Base-by-base conservation (phyloP, 2,113 vertebrate genomes). In the Campylorhamphus procurvoides region DNA sequence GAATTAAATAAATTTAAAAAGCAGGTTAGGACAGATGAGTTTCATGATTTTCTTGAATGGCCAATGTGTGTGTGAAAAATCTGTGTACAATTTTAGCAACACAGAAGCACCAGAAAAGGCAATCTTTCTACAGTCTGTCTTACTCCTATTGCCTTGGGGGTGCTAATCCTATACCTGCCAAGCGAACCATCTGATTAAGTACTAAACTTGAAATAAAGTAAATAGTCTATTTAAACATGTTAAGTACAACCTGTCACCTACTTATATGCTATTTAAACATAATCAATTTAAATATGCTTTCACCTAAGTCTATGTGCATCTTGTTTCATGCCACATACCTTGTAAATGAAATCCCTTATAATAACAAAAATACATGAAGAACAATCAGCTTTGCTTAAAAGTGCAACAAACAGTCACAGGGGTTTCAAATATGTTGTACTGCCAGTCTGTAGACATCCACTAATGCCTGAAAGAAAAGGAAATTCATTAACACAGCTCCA, bases 141-240 rank as follows among this genome's bases (percentile, higher is more conserved):
- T 49, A 29, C 50, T 90, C 71, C 53, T 67, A 3, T 40, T 91
- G 91, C 93, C 84, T 42, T 74, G 79, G 60, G 75, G 79, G 64
- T 0, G 1, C 13, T 63, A 20, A 18, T 84, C 88, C 68, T 71
- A 13, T 56, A 80, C 49, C 75, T 71, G 64, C 68, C 76, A 93
- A 83, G 76, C 52, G 88, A 93, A 40, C 12, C 10, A 3, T 86
- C 62, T 94, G 96, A 96, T 88, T 66, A 94, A 89, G 60, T 72
- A 44, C 52, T 86, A 60, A 92, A 81, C 59, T 77, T 74, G 68
- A 86, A 80, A 92, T 84, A 91, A 80, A 94, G 75, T 67, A 94
- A 90, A 89, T 56, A 94, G 68, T 60, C 56, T 90, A 56, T 90
- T 96, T 86, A 93, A 95, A 86, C 88, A 90, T 33, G 79, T 88